A percentile compares a stretch with the other conserved stretches of the same genome.
Conservation (phyloP, 2,888 invertebrate genomes). For the Cartodere bifasciata region DNA sequence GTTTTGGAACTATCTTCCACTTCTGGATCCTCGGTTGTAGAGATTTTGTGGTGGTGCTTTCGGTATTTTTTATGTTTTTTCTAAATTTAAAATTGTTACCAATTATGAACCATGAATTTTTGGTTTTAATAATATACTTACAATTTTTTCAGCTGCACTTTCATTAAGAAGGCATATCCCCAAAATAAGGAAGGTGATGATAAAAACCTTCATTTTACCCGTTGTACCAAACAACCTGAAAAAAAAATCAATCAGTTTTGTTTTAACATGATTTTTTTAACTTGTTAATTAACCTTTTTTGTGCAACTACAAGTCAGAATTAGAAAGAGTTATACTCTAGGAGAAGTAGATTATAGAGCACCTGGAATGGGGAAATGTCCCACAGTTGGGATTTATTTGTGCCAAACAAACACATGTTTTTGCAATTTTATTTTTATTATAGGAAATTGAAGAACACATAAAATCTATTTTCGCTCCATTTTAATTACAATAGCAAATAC, state of each 20-base stretch:
- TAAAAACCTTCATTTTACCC: constrained; percentile 26
- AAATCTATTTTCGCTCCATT: too few species aligned
- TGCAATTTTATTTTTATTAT: too few species aligned
- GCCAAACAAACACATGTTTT: too few species aligned
- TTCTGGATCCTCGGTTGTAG: not conserved
- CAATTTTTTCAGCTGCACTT: constrained; percentile 23
- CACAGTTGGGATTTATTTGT: too few species aligned
- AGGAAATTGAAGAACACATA: too few species aligned
- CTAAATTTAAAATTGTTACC: constrained; percentile 15
- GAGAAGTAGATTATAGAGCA: too few species aligned
- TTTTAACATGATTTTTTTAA: too few species aligned
- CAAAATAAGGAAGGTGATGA: constrained; percentile 19
- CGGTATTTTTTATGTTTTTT: constrained; percentile 29
- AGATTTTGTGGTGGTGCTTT: constrained; percentile 17
- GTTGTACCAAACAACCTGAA: constrained; percentile 11
- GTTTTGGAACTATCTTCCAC: not conserved
- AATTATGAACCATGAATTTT: constrained; percentile 4
- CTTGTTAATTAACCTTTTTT: too few species aligned
- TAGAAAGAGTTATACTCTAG: too few species aligned
- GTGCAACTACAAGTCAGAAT: too few species aligned
- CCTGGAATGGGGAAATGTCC: too few species aligned
- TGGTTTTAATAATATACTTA: constrained; percentile 22
- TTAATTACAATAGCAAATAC: too few species aligned
- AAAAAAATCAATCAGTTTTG: constrained; percentile 2
- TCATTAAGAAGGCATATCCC: constrained; percentile 21